Evolutionary conservation across 2,888 invertebrate species (phyloP).

Genomic region (Branchellion lobata): DNA sequence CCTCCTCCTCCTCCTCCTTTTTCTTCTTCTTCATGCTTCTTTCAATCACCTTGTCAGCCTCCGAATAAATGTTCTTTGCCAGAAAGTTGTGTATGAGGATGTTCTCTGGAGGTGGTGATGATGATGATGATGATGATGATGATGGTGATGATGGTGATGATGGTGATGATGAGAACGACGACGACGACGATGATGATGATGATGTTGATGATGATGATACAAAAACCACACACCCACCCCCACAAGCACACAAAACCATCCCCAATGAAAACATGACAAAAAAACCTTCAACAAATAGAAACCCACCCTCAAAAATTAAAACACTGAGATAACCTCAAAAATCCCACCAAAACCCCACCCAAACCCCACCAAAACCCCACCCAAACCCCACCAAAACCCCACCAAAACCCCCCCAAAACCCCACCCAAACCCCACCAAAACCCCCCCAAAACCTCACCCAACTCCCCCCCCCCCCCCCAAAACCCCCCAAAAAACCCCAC

Average conservation of each 20-base stretch:
- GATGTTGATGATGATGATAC: too few relatives aligned
- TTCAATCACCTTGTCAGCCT: conserved; percentile 1
- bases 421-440: too few relatives aligned
- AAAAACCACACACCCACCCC: neutral
- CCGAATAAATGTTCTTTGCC: neutral
- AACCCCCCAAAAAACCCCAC: neutral
- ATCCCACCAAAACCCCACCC: too few relatives aligned
- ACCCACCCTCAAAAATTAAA: conserved; percentile 4
- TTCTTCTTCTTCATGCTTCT: neutral
- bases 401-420: neutral
- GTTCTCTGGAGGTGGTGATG: neutral
- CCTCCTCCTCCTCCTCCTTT: neutral
- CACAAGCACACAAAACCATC: conserved; percentile 11
- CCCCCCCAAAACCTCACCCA: too few relatives aligned
- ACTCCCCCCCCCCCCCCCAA: neutral
- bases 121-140: too few relatives aligned
- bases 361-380: too few relatives aligned
- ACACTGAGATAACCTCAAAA: neutral
- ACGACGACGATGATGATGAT: too few relatives aligned
- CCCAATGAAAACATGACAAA: too few relatives aligned
- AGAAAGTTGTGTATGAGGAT: neutral
- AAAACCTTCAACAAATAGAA: neutral
- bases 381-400: neutral
- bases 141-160: too few relatives aligned
- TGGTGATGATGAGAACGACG: too few relatives aligned